Evolutionary conservation across 2,113 vertebrate genomes (phyloP).

Genomic region (Lynx canadensis): DNA sequence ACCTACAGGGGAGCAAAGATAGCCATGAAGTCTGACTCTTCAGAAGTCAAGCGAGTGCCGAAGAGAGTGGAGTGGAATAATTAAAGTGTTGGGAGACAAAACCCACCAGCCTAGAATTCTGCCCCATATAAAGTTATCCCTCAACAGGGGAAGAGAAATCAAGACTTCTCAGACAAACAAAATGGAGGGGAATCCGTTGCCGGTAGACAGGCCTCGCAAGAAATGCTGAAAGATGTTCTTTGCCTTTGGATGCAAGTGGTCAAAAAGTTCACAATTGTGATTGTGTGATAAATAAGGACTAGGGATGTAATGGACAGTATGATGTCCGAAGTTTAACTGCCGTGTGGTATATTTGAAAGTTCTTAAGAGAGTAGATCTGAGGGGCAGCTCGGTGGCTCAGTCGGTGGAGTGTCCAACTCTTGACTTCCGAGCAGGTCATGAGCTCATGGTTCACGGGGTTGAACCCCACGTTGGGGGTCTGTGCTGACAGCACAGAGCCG

Average conservation of each 20-base stretch:
- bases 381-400: no score
- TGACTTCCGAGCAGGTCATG: no score
- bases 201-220: neutral
- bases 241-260: neutral
- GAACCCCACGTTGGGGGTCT: no score
- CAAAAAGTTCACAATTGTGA: neutral
- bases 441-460: no score
- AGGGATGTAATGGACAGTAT: neutral
- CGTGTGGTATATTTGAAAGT: rapidly evolving
- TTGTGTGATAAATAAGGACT: neutral
- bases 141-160: neutral
- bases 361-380: neutral
- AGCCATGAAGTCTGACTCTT: neutral
- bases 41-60: neutral
- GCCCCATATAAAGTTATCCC: neutral
- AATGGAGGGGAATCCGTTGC: neutral
- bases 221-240: neutral
- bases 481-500: no score
- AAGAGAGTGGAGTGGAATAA: neutral
- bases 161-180: neutral
- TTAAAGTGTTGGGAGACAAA: neutral
- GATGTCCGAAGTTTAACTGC: neutral
- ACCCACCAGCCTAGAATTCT: neutral
- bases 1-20: neutral
- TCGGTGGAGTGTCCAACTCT: no score